phyloP scores from a whole-genome alignment of 1,140 invertebrate genomes.

The Euborellia annulipes region DNA sequence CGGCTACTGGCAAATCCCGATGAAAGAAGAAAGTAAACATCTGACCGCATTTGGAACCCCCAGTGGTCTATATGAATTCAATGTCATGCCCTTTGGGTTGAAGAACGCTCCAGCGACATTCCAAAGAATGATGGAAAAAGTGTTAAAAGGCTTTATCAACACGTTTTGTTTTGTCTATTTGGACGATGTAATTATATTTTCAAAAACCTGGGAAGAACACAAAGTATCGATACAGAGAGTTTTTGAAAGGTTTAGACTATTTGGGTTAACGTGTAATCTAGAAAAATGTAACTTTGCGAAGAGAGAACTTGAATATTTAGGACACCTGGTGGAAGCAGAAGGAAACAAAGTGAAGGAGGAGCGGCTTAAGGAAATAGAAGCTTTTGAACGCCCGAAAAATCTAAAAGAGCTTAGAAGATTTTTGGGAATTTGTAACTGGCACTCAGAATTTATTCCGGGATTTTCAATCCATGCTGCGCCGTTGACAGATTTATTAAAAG shows the following conservation, averaged over 20 bases:
- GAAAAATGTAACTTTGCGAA: constrained; percentile 14
- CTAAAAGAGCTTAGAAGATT: constrained; percentile 19
- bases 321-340: constrained; percentile 12
- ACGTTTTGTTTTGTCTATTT: constrained; percentile 19
- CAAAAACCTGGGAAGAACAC: background rate
- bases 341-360: constrained; percentile 12
- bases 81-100: constrained; percentile 20
- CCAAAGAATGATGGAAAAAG: constrained; percentile 24
- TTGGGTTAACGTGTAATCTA: constrained; percentile 13
- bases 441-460: constrained; percentile 16
- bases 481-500: constrained; percentile 18
- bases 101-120: constrained; percentile 20
- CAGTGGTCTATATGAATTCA: constrained; percentile 19
- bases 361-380: constrained; percentile 16
- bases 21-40: constrained; percentile 18
- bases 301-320: constrained; percentile 12
- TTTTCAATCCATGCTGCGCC: constrained; percentile 20
- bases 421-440: constrained; percentile 18
- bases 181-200: constrained; percentile 18
- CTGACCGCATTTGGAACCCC: constrained; percentile 22
- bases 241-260: constrained; percentile 8
- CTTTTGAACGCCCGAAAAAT: constrained; percentile 18
- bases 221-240: constrained; percentile 7
- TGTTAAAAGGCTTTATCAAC: constrained; percentile 18
- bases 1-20: constrained; percentile 30